Conservation (phyloP, 1,140 invertebrate genomes). For the Anoplophora glabripennis region DNA sequence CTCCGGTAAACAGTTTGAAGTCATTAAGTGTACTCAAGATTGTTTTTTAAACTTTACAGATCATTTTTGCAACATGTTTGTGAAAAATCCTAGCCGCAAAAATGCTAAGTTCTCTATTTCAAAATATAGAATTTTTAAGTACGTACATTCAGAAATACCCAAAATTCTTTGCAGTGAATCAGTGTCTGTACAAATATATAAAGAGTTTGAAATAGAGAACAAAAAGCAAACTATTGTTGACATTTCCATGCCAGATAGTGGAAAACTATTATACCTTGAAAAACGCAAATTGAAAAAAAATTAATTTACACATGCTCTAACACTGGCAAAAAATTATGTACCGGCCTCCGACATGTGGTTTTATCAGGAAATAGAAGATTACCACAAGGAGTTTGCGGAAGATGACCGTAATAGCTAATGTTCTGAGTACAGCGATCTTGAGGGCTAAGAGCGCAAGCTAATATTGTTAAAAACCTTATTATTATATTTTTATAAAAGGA, state of each 20-base stretch:
- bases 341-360: conserved; percentile 12
- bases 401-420: no score
- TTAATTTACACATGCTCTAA: conserved; percentile 10
- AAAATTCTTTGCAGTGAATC: conserved; percentile 15
- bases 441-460: no score
- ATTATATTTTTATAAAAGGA: no score
- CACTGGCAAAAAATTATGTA: conserved; percentile 15
- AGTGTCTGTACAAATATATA: neutral
- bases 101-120: conserved; percentile 1
- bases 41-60: neutral
- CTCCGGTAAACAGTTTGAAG: neutral
- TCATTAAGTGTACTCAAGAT: neutral
- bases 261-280: conserved; percentile 17
- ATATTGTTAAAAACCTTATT: no score
- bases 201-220: conserved; percentile 10
- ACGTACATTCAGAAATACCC: neutral
- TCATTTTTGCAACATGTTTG: neutral
- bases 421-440: no score
- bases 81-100: conserved; percentile 11
- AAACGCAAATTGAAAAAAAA: conserved; percentile 2
- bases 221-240: neutral
- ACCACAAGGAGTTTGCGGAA: neutral
- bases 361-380: conserved; percentile 7
- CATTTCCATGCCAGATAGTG: conserved; percentile 4
- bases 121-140: conserved; percentile 2